Evolutionary conservation across 2,888 invertebrate genomes (phyloP), one percentile per base, ranked within the genome.

Genomic region (Leucophenga maculata): DNA sequence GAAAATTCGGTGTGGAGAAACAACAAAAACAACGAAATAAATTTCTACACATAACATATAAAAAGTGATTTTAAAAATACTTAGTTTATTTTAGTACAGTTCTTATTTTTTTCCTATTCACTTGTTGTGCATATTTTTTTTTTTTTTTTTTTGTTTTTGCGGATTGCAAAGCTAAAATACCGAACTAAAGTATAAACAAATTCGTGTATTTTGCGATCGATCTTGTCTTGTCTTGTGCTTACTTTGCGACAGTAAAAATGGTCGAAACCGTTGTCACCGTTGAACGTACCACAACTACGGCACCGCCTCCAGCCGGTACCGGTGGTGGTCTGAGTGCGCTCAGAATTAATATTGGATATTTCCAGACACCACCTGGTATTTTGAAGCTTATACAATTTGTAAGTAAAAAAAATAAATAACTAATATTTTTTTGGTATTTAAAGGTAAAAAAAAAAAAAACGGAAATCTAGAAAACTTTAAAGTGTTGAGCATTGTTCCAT

Each of bases 181-280:
- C 6, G 55, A 20, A 57, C 3, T 26, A 8, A 57, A 57, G 11
- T n/a, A 39, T 1, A 39, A 39, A 39, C 3, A 39, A 39, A 11
- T 6, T 39, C 11, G 9, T 39, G 11, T 11, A 39, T 39, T 39
- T 39, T 39, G 9, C 8, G 39, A 11, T 39, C 39, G 11, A 6
- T 39, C 39, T n/a, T n/a, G n/a, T n/a, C n/a, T n/a, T n/a, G n/a
- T n/a, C n/a, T 32, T 32, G 32, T 32, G 32, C 8, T 32, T 32
- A 32, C 3, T 59, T 16, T 65, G 48, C 69, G 69, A n/a, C 39
- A 65, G 9, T 13, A 46, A 14, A 64, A 93, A 94, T 94, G 92
- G 93, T 94, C 88, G 94, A 94, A 91, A 94, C 94, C 85, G 94
- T 94, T 85, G 93, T 94, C 84, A 94, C 92, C 83, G 93, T 94